Evolutionary conservation across 1,140 invertebrate genomes (phyloP), one percentile per base, ranked within the genome.

Genomic region (Trigoniulus corallinus): DNA sequence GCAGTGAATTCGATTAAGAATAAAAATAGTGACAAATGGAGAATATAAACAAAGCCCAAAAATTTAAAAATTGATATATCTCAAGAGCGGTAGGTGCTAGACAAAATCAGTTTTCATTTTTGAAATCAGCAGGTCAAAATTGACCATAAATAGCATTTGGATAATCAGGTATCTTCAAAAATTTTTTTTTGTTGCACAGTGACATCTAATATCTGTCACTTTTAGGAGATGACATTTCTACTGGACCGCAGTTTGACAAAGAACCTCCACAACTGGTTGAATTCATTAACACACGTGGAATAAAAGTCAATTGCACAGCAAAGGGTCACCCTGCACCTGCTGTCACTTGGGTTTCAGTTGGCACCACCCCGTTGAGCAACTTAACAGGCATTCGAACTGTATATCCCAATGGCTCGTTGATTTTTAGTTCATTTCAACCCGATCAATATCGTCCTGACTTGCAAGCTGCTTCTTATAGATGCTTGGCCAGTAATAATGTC

Each of bases 401-500:
- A 7, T 18, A 12, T 7, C 21, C 15, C 4, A 43, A 43, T 22
- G 41, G 41, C 20, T 22, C 15, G 4, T 20, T 43, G 15, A n/a
- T n/a, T 43, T 7, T 43, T 43, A 10, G 7, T 43, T 20, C 41
- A 7, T 43, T 43, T 20, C 15, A 43, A 22, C 4, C 41, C 4
- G 41, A 43, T 18, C n/a, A 43, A 18, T 43, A 43, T 18, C 4
- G 49, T 25, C 53, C 56, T 0, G 50, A 58, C 24, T 51, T 66
- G 13, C 67, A 68, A 50, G 56, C 58, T 10, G 54, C 56, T 22
- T 56, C 47, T 1, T 66, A 65, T 55, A 57, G 63, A 44, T 71
- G 69, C 52, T 48, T 62, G 3, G 67, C 67, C 4, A 45, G 54
- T 13, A 70, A 70, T 59, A 55, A 54, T 2, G 60, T 62, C 7